Evolutionary conservation across 2,797 vertebrate genomes (phyloP), one percentile per base, ranked within the genome.

Genomic region (Euthynnus affinis): DNA sequence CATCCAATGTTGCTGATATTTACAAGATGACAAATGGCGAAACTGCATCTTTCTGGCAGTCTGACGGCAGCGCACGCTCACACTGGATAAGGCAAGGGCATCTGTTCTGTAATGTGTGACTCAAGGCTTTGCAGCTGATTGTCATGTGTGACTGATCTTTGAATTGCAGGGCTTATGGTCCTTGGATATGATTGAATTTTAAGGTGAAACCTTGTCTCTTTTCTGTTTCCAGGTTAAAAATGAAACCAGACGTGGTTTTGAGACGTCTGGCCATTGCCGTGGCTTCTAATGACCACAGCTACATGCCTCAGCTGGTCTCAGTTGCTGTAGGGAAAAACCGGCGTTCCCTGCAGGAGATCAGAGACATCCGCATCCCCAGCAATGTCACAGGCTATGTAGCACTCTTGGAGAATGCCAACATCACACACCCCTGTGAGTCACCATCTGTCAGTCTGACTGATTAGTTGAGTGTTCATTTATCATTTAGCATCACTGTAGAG

Each of bases 271-370:
- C 97, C 73, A 97, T 99, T 17, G 98, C 98, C 0, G 98, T 99
- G 80, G 96, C 97, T 2, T 96, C 98, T 20, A 97, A 93, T 0
- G 98, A 99, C 95, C 98, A 99, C 95, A 99, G 98, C 87, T 99
- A 99, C 91, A 99, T 99, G 98, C 98, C 98, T 9, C 98, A 99
- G 94, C 95, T 99, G 78, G 97, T 99, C 23, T 98, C 97, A 0
- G 96, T 99, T 3, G 96, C 98, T 0, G 97, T 98, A 74, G 98
- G 98, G 12, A 97, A 97, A 87, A 98, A 90, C 72, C 95, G 96
- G 32, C 92, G 94, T 55, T 96, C 95, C 51, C 93, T 99, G 59
- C 97, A 98, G 94, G 98, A 99, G 90, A 97, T 99, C 93, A 95
- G 96, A 77, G 97, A 99, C 6, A 95, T 99, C 88, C 97, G 98